phyloP scores from a whole-genome alignment of 2,113 vertebrate genomes.

The Oryzias javanicus region DNA sequence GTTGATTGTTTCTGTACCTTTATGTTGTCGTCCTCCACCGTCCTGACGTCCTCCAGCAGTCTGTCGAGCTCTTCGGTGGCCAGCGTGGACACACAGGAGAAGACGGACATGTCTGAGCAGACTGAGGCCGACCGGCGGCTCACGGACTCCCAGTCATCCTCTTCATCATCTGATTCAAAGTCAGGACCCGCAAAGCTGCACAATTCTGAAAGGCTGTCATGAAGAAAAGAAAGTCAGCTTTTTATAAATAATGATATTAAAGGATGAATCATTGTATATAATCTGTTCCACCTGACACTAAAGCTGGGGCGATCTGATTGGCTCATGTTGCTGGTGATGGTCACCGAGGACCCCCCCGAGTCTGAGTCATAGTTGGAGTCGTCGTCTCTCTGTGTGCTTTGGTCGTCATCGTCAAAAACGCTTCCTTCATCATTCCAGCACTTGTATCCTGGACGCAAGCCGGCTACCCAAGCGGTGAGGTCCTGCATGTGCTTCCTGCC shows the following conservation, averaged over 20 bases:
- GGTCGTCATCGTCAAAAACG: conserved; percentile 50
- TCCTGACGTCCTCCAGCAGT: conserved; percentile 75
- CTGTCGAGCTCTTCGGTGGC: conserved; percentile 75
- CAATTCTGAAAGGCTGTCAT: conserved; percentile 73
- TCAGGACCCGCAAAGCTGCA: conserved; percentile 75
- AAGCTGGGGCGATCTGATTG: conserved; percentile 75
- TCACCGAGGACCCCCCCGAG: conserved; percentile 76
- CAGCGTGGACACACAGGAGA: conserved; percentile 77
- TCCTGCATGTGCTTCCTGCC: conserved; percentile 32
- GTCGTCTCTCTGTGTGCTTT: conserved; percentile 67
- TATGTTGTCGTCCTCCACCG: conserved; percentile 65
- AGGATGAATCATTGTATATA: background rate
- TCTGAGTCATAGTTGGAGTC: conserved; percentile 77
- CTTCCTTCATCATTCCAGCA: conserved; percentile 41
- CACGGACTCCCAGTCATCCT: conserved; percentile 34
- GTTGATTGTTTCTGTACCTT: conserved; percentile 56
- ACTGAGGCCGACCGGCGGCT: conserved; percentile 63
- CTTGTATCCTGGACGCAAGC: conserved; percentile 55
- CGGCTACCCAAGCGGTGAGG: conserved; percentile 53
- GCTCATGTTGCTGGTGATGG: conserved; percentile 76
- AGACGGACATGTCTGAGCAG: conserved; percentile 73
- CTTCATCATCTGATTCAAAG: conserved; percentile 51
- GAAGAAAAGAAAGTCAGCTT: background rate
- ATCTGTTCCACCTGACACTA: conserved; percentile 68
- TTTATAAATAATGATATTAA: background rate